A percentile compares a stretch with the other conserved stretches of the same genome.
Conservation (phyloP, 2,888 invertebrate species). For the Cotesia congregata region DNA sequence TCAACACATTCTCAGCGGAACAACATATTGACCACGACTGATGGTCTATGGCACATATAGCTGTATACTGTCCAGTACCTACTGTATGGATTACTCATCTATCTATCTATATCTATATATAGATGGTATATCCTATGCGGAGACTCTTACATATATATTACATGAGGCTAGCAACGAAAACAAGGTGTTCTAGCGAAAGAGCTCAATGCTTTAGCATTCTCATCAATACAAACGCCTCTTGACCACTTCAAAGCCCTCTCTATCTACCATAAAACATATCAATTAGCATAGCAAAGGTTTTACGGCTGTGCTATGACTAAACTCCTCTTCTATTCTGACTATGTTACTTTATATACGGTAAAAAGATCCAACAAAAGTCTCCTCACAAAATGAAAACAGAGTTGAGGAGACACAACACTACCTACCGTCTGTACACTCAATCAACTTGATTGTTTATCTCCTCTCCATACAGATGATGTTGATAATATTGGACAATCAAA, state of each 20-base stretch:
- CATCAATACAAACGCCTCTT: conserved; percentile 57
- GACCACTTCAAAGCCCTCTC: conserved; percentile 61
- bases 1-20: conserved; percentile 5
- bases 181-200: conserved; percentile 15
- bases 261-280: conserved; percentile 58
- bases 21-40: not conserved
- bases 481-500: conserved; percentile 1
- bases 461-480: not conserved
- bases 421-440: not conserved
- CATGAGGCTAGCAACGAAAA: not conserved
- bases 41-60: not conserved
- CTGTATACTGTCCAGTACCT: not conserved
- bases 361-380: conserved; percentile 7
- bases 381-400: conserved; percentile 7
- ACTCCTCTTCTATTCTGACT: not conserved
- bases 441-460: not conserved
- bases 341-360: conserved; percentile 1
- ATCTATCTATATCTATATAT: not conserved
- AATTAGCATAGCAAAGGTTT: conserved; percentile 60
- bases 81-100: no score
- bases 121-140: not conserved
- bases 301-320: conserved; percentile 1
- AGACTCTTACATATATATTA: not conserved
- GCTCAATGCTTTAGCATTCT: conserved; percentile 41
- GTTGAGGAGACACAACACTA: not conserved